Percentiles rank a stretch among this genome's conserved stretches.
Conservation (phyloP, 1,140 invertebrate genomes). For the Ectropis grisescens region DNA sequence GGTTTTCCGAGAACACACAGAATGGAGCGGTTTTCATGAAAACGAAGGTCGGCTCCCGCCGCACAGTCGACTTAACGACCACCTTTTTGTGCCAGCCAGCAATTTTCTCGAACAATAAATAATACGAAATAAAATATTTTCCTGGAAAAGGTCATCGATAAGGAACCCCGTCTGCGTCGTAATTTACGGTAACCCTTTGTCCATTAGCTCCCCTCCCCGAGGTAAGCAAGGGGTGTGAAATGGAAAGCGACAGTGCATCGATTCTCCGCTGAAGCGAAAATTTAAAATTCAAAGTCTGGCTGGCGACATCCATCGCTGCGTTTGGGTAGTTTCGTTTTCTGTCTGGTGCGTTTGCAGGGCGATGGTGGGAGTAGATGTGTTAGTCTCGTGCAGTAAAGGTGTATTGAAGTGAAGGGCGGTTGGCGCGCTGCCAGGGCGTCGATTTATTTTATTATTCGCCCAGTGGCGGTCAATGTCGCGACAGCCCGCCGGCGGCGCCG, state of each 20-base stretch:
- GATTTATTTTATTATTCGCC: constrained; percentile 60
- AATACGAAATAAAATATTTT: no score
- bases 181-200: constrained; percentile 13
- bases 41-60: constrained; percentile 38
- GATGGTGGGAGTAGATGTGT: constrained; percentile 16
- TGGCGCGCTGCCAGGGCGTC: constrained; percentile 51
- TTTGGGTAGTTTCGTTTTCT: no score
- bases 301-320: constrained; percentile 15
- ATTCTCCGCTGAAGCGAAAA: no score
- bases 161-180: no score
- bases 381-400: constrained; percentile 29
- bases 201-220: constrained; percentile 5
- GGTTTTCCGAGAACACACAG: constrained; percentile 65
- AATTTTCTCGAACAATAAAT: constrained; percentile 14
- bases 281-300: no score
- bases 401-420: constrained; percentile 41
- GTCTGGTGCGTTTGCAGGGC: constrained; percentile 10
- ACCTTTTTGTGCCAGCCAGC: constrained; percentile 11
- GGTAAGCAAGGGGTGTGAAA: constrained; percentile 16
- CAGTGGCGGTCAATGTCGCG: constrained; percentile 63
- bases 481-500: constrained; percentile 29
- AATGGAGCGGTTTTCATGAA: constrained; percentile 54
- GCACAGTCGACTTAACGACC: constrained; percentile 13
- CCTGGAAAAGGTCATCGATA: no score
- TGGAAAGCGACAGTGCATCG: constrained; percentile 21